Evolutionary conservation across 2,113 vertebrate species (phyloP), one percentile per base, ranked within the genome.

Genomic region (Panthera uncia): DNA sequence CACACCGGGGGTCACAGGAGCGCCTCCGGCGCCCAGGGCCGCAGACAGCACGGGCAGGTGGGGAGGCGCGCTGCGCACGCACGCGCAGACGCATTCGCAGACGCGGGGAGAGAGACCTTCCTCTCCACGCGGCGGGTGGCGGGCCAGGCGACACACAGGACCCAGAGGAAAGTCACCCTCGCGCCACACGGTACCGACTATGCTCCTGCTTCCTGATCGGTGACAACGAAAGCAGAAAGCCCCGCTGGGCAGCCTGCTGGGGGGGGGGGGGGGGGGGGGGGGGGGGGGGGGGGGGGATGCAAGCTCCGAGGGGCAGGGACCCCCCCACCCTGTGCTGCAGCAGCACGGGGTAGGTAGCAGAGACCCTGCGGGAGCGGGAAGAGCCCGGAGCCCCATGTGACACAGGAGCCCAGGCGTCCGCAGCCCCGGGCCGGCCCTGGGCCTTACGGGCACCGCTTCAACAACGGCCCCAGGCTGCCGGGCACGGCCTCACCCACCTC

Each of bases 401-500:
- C 13, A 25, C 73, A 16, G 25, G 41, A 4, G 13, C 73, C 57
- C 57, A 9, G 57, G 7, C 57, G 7, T 23, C 57, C 3, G 8
- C 21, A 61, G 57, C 57, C 57, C 57, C 21, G 57, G 21, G 57
- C 57, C 3, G 57, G 57, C 19, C 57, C 55, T 9, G 57, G 57
- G 18, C 57, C 55, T 57, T 3, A 12, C 50, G 11, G 50, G 13
- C 50, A 50, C 50, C 50, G 1, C 13, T 50, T 50, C 19, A 19
- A 61, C 11, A 0, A 0, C 11, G 0, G 31, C 50, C 52, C 0
- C 0, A 10, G 36, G 38, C 45, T 36, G 29, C 80, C 38, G 45
- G 38, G 36, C 68, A 15, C 29, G 96, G 18, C 23, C 45, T 83
- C 57, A 91, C 96, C 36, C 87, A 99, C 99, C 99, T 98, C 98